Base-by-base conservation (phyloP, 2,888 invertebrate genomes). In the Aleiodes testaceus region DNA sequence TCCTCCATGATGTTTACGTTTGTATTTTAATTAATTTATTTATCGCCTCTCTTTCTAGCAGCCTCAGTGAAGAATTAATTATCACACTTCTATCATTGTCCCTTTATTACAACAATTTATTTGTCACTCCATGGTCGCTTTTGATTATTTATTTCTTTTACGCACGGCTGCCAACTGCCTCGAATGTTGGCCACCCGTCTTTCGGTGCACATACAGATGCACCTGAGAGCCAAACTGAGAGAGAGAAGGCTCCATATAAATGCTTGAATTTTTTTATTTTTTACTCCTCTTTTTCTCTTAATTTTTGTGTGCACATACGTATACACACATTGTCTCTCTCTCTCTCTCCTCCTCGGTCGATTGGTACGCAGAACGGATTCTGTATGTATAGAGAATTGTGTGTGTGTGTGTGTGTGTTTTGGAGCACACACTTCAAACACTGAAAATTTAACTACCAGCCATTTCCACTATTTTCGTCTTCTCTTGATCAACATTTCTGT, bases 111-210 rank as follows among this genome's bases (percentile, higher is more conserved):
- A 59, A 42, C 59, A 84, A 83, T 86, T 85, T 86, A 86, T 86
- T 86, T 86, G 85, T 86, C 86, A 86, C 86, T 86, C 86, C 85
- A 85, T 86, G 86, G 85, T 86, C 85, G 84, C 85, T 85, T 85
- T 84, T 85, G 85, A 85, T 85, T 86, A 86, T 86, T 86, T 86
- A 86, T 86, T 86, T 86, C 86, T 86, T 86, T 86, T 86, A 83
- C 82, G 80, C 84, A 85, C 80, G 81, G 81, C 79, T 85, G 81
- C 85, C 85, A 85, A 85, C 85, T 80, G 82, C 79, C 77, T 78
- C 77, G 79, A 80, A 79, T 82, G 79, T 81, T 74, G 77, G 78
- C 77, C 79, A 78, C 76, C 75, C 69, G 63, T 69, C 79, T 79
- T 79, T 78, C 77, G 80, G 78, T 78, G 77, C 79, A 78, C 77